Evolutionary conservation across 1,140 invertebrate species (phyloP), one percentile per base, ranked within the genome.

Genomic region (Sycophaga agraensis): DNA sequence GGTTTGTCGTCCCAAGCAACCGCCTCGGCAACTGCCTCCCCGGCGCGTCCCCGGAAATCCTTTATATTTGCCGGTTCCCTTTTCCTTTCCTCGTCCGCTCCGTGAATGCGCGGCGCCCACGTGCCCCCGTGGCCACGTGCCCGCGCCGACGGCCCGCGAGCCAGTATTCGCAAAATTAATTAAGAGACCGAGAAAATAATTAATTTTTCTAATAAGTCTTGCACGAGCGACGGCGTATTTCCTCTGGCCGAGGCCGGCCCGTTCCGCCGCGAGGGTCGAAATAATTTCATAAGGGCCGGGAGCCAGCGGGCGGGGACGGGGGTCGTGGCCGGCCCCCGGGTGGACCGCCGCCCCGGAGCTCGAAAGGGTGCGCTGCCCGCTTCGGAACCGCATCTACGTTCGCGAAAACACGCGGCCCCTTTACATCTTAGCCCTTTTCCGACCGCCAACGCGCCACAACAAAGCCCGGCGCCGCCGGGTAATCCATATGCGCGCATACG

Each of bases 121-220:
- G 17, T 19, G 5, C 40, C n/a, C 40, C 28, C 28, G 28, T 6
- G 11, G 4, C 11, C 39, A 43, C 51, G 51, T 4, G 22, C 31
- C 11, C 11, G 34, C 11, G 24, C 11, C 5, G 12, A 8, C 24
- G 16, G n/a, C 16, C 31, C 14, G 45, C 4, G 68, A 71, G 74
- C 72, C 71, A n/a, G 48, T 74, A 79, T 79, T 78, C 77, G 74
- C 75, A 77, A 77, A 80, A 79, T 79, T 80, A 80, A 80, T 79
- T 78, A 80, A 78, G 74, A 79, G 77, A 72, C 75, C 67, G 72
- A 70, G 68, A 71, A 77, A 77, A 78, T 80, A 79, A 80, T 79
- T 79, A 80, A 79, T 79, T 80, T 80, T 80, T 80, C 78, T 77
- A 77, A 79, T 80, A 80, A 79, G 76, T 79, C 72, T 76, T 64